Base-by-base conservation (phyloP, 1,140 invertebrate genomes). In the Magallana gigas region DNA sequence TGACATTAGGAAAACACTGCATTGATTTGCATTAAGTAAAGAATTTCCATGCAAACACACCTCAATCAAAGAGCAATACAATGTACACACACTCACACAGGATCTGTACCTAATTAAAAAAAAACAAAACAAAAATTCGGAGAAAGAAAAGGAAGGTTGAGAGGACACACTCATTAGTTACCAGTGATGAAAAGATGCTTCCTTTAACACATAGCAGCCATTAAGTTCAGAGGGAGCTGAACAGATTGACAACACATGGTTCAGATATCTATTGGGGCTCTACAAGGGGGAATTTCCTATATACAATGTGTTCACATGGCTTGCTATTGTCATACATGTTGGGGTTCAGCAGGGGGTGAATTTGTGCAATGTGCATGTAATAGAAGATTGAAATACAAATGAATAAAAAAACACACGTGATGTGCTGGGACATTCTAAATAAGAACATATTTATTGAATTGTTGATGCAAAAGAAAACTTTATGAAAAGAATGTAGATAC, bases 191-290 rank as follows among this genome's bases (percentile, higher is more conserved):
- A 76, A 23, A 76, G 68, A 76, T 76, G 68, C 18, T 76, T 62
- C 29, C 64, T 29, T 29, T 76, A 76, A 76, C 68, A 76, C 68
- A 76, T 18, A 23, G 23, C 68, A 76, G 68, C 68, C 68, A 76
- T 76, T 29, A 29, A 29, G 68, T 76, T 76, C 68, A 36, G 68
- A 76, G 68, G 64, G 64, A 68, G n/a, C 14, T 8, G 14, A 76
- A 76, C 68, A 76, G 68, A 76, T 76, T 76, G 68, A 76, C 68
- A 76, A 76, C 68, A 76, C 68, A 76, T 76, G 68, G 68, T 76
- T 76, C 68, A 76, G 68, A 76, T 76, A 76, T 48, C 36, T 48
- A 48, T 76, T 76, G 68, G 68, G 68, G 68, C 23, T 76, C 68
- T 29, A 8, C 9, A 23, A 29, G 68, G 68, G 23, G 68, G 36